Conservation (phyloP, 2,797 vertebrate genomes). For the Gymnoscopelus braueri region DNA sequence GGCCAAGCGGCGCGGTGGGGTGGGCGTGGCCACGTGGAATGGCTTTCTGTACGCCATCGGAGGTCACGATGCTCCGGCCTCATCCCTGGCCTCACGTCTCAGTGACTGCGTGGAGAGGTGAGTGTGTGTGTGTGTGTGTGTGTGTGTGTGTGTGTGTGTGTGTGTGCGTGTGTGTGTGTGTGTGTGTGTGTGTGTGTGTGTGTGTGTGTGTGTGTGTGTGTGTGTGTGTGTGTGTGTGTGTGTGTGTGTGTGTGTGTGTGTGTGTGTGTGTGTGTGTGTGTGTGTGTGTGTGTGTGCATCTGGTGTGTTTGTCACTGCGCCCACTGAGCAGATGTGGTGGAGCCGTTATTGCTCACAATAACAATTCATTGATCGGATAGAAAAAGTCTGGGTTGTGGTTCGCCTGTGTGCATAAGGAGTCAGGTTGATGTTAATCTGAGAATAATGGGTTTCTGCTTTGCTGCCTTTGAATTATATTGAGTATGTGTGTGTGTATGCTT, state of each 20-base stretch:
- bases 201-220: constrained; percentile 10
- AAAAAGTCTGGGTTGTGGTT: too few species aligned
- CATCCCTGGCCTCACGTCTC: constrained; percentile 91
- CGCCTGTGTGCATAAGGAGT: too few species aligned
- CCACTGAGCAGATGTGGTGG: too few species aligned
- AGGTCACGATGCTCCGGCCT: constrained; percentile 95
- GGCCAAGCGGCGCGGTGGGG: constrained; percentile 95
- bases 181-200: not conserved
- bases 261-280: not conserved
- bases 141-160: constrained; percentile 10
- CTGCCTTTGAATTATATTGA: not conserved
- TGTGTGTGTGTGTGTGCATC: constrained; percentile 2
- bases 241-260: not conserved
- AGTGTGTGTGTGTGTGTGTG: not conserved
- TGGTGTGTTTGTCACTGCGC: not conserved
- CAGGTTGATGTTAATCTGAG: too few species aligned
- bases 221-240: constrained; percentile 1
- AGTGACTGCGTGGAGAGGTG: constrained; percentile 97
- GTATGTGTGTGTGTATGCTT: constrained; percentile 17
- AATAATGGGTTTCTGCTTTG: too few species aligned
- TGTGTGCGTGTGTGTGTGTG: not conserved
- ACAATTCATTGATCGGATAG: too few species aligned
- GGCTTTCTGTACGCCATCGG: constrained; percentile 96
- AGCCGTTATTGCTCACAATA: too few species aligned
- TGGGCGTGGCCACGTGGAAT: constrained; percentile 97